Base-by-base conservation (phyloP, 2,888 invertebrate species). In the Drosophila diplacantha region DNA sequence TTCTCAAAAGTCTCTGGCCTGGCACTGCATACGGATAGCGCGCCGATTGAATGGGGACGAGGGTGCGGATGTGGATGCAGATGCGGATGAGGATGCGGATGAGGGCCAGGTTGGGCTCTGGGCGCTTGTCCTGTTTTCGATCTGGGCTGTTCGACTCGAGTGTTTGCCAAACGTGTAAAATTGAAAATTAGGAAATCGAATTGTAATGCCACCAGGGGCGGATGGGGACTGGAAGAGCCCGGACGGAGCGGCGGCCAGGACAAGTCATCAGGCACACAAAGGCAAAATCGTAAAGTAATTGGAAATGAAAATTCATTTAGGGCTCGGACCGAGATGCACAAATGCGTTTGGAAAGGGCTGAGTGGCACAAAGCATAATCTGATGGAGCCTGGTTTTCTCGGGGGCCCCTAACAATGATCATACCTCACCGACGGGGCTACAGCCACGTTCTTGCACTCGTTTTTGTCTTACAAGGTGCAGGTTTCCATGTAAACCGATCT, bases 141-240 rank as follows among this genome's bases (percentile, higher is more conserved):
- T 61, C 53, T 51, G 60, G 49, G 32, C 46, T 62, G 68, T 62
- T 72, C 60, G 54, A 35, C 56, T 78, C 51, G 60, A 81, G 68
- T 82, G 80, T 82, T 80, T 80, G 82, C 81, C 75, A 77, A 80
- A 80, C 80, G 80, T 80, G 80, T 80, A 80, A 82, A 80, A 80
- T 82, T 80, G 80, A 80, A 80, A 80, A 80, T 80, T 80, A 80
- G 80, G 80, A 80, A 80, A 80, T 79, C 82, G 78, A 78, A 77
- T 80, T 77, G 77, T 76, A 79, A 73, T 61, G 66, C 64, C 63
- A 54, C 49, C 47, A 58, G 66, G 24, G 50, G 59, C 46, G 52
- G 31, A 31, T 49, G 50, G 46, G 46, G 20, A 53, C 35, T 37
- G 46, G 37, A 31, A 22, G 31, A 43, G 14, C 12, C 41, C 5